A percentile compares a stretch with the other conserved stretches of the same genome.
These are phyloP conservation scores for Styela clava DNA, from an alignment of 23 tunicate species.

Conservation along the genomic window DNA sequence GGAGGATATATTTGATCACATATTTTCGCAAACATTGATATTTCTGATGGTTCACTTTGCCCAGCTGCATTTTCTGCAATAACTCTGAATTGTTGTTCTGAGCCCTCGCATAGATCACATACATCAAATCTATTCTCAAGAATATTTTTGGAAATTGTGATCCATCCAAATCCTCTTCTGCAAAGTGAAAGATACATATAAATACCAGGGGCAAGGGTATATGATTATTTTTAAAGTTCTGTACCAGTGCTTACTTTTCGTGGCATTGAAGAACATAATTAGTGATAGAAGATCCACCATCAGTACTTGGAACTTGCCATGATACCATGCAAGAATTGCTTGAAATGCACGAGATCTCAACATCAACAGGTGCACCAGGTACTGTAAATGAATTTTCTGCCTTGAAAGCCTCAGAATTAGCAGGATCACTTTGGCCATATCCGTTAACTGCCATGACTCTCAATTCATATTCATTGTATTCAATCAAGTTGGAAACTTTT, in stretches of 20 bases:
- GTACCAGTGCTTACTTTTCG: slow-evolving; percentile 75
- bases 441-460: slow-evolving; percentile 87
- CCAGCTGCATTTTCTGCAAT: slow-evolving; percentile 94
- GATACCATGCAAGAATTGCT: slow-evolving; percentile 70
- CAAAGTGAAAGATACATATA: neutral
- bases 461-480: slow-evolving; percentile 83
- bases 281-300: slow-evolving; percentile 75
- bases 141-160: slow-evolving; percentile 41
- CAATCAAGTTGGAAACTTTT: slow-evolving; percentile 44
- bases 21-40: slow-evolving; percentile 43
- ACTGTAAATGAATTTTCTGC: slow-evolving; percentile 76
- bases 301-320: slow-evolving; percentile 66
- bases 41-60: slow-evolving; percentile 72
- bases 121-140: slow-evolving; percentile 49
- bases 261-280: slow-evolving; percentile 78
- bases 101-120: slow-evolving; percentile 53
- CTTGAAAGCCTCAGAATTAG: slow-evolving; percentile 55
- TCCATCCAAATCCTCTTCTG: slow-evolving; percentile 80
- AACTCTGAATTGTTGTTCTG: slow-evolving; percentile 65
- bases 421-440: slow-evolving; percentile 79
- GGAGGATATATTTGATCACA: slow-evolving; percentile 79
- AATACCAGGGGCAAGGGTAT: too few species aligned
- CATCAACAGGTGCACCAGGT: slow-evolving; percentile 58
- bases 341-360: slow-evolving; percentile 43
- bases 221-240: too few species aligned